Base-by-base conservation (phyloP, 2,888 invertebrate genomes). In the Caenorhabditis becei region DNA sequence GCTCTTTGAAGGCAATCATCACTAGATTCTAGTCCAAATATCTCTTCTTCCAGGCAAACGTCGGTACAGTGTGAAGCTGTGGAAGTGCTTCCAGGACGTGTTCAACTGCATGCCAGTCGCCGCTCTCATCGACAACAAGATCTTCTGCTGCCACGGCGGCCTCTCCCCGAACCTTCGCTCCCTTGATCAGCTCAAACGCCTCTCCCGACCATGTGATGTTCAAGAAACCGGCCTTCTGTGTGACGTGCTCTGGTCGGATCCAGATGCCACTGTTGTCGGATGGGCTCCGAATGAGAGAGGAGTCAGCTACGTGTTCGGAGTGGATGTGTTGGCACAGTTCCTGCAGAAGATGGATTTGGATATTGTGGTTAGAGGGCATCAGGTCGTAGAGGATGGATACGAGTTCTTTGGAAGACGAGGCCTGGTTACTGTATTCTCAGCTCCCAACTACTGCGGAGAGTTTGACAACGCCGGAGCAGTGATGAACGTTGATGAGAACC, bases 361-460 rank as follows among this genome's bases (percentile, higher is more conserved):
- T 80, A 87, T 90, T 51, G 89, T 90, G 18, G 90, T 90, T 20
- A 67, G 86, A 49, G 90, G 88, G 5, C 90, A 90, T 79, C 90
- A 90, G 84, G 88, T 88, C 24, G 87, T 88, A 0, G 88, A 89
- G 77, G 88, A 88, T 74, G 89, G 89, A 11, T 89, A 89, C 62
- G 88, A 89, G 62, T 89, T 89, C 78, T 89, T 89, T 80, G 86
- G 86, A 8, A 77, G 86, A 41, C 82, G 91, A 18, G 89, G 92
- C 91, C 87, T 93, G 58, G 92, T 93, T 41, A 93, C 93, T 7
- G 89, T 93, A 44, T 93, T 93, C 91, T 93, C 93, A 77, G 93
- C 93, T 1, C 93, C 93, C 18, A 93, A 93, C 86, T 93, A 93
- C 91, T 93, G 93, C 87, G 93, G 93, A 3, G 93, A 93, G 87